Percentiles rank a stretch among this genome's conserved stretches.
phyloP scores from a whole-genome alignment of 2,797 vertebrate species.

The Chloroceryle amazona region DNA sequence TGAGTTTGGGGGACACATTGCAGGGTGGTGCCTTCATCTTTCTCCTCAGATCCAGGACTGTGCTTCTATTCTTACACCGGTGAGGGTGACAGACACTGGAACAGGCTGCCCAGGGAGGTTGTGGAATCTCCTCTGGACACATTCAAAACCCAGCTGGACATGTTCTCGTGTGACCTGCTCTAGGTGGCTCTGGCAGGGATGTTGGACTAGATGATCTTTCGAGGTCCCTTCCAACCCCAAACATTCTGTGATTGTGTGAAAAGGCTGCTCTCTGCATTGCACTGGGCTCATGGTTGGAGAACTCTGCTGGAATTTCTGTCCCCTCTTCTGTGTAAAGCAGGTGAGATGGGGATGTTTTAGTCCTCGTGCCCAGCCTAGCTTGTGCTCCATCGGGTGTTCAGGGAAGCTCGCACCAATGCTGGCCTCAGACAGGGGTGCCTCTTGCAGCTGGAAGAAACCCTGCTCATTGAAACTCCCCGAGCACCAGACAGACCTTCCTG shows the following conservation, averaged over 20 bases:
- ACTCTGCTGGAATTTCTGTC: not conserved
- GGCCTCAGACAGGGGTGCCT: not conserved
- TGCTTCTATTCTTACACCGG: not conserved
- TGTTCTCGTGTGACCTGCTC: too few relatives aligned
- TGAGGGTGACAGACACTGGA: too few relatives aligned
- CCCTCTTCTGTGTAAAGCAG: not conserved
- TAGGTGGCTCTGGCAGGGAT: too few relatives aligned
- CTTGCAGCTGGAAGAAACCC: not conserved
- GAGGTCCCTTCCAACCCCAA: too few relatives aligned
- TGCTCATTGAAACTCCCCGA: rapidly evolving
- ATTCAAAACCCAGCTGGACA: too few relatives aligned
- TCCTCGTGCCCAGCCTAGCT: not conserved
- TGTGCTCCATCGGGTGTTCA: not conserved
- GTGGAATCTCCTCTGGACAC: too few relatives aligned
- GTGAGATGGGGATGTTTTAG: not conserved
- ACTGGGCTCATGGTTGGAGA: not conserved
- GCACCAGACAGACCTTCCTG: not conserved
- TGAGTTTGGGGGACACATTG: not conserved
- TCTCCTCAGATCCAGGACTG: not conserved
- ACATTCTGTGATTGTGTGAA: too few relatives aligned
- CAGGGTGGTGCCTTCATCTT: not conserved
- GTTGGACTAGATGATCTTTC: too few relatives aligned
- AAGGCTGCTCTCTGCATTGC: not conserved
- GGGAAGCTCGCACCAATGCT: rapidly evolving
- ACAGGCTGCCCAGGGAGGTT: too few relatives aligned